Conservation (phyloP, 2,113 vertebrate species). For the Eolophus roseicapilla region DNA sequence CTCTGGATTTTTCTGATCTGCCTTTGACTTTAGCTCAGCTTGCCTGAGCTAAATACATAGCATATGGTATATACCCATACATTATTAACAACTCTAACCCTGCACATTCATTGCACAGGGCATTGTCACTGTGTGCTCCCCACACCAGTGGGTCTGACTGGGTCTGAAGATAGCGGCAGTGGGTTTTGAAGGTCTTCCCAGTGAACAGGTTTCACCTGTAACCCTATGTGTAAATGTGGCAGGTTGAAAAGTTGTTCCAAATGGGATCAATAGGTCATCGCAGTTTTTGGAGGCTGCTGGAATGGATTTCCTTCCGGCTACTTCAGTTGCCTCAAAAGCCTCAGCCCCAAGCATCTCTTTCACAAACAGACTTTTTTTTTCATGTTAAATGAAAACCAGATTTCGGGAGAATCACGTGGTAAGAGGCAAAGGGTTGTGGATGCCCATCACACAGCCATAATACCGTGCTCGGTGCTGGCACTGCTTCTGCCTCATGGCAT, state of each 20-base stretch:
- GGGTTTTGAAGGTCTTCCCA: background rate
- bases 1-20: background rate
- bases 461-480: background rate
- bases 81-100: slow-evolving; percentile 3
- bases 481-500: background rate
- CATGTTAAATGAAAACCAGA: background rate
- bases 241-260: background rate
- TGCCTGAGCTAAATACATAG: background rate
- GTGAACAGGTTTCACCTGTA: background rate
- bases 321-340: background rate
- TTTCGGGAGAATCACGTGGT: background rate
- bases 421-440: background rate
- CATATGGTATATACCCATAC: background rate
- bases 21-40: background rate
- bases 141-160: background rate
- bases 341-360: background rate
- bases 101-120: background rate
- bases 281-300: background rate
- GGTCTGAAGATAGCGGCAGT: background rate
- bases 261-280: background rate
- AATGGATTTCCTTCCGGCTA: background rate
- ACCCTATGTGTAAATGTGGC: background rate
- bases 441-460: background rate
- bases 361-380: background rate
- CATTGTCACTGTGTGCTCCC: background rate